These are phyloP conservation scores for Tetramorium bicarinatum DNA, from an alignment of 2,888 invertebrate species.

Conservation along the genomic window DNA sequence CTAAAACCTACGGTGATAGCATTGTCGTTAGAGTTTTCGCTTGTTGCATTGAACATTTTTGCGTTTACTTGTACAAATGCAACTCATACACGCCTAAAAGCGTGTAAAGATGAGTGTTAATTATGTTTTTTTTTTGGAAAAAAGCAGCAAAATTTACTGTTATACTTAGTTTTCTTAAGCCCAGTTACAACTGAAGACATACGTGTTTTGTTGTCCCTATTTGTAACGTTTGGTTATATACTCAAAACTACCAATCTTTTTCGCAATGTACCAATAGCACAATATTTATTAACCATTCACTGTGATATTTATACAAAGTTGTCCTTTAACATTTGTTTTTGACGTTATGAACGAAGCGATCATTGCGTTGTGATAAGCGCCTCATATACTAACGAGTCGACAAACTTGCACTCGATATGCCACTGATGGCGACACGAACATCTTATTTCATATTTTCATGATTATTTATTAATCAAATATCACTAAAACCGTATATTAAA, in stretches of 20 bases:
- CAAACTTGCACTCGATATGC: background rate
- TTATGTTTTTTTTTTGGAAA: background rate
- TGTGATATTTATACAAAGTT: conserved; percentile 6
- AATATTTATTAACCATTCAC: background rate
- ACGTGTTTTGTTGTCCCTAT: background rate
- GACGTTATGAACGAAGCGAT: background rate
- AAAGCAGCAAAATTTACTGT: background rate
- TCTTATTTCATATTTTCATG: no score
- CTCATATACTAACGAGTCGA: background rate
- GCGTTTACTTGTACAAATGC: background rate
- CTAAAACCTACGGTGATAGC: background rate
- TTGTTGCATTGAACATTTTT: conserved; percentile 4
- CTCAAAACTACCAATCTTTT: conserved; percentile 25
- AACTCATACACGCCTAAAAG: background rate
- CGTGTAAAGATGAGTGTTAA: background rate
- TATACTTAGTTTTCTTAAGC: background rate
- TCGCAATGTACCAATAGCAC: background rate
- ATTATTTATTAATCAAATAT: no score
- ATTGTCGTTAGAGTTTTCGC: conserved; percentile 9
- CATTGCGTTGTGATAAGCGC: background rate
- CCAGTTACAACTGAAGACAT: background rate
- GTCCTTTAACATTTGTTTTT: background rate
- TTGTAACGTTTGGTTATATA: background rate
- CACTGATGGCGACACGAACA: no score
- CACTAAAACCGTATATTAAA: background rate